These are phyloP conservation scores for Branchipolynoe longqiensis DNA, from an alignment of 2,888 invertebrate species.

Conservation along the genomic window DNA sequence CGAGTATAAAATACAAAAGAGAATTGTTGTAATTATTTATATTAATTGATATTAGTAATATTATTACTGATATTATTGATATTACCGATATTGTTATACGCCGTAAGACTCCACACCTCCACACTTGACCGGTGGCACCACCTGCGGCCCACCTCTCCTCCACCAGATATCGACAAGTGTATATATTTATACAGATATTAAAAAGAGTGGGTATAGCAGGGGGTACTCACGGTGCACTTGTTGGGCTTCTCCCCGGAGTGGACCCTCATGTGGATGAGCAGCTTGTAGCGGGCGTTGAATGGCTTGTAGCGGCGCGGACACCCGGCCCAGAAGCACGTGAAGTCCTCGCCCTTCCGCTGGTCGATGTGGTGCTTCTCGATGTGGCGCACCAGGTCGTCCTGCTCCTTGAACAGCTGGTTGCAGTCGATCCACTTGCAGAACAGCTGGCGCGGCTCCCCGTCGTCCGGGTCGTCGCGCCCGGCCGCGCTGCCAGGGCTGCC, in stretches of 20 bases:
- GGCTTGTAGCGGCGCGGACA: slow-evolving; percentile 80
- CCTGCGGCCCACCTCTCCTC: too few relatives aligned
- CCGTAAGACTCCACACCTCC: too few relatives aligned
- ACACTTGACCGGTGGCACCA: too few relatives aligned
- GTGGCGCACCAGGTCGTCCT: slow-evolving; percentile 80
- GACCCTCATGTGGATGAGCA: slow-evolving; percentile 81
- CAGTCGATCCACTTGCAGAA: slow-evolving; percentile 81
- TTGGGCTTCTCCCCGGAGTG: slow-evolving; percentile 82
- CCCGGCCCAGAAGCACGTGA: slow-evolving; percentile 81
- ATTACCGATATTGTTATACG: too few relatives aligned
- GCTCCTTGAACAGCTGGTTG: slow-evolving; percentile 76
- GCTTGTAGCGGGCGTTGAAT: slow-evolving; percentile 81
- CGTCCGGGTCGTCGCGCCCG: slow-evolving; percentile 66
- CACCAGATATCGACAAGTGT: too few relatives aligned
- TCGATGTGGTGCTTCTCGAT: slow-evolving; percentile 81
- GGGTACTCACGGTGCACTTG: slow-evolving; percentile 80
- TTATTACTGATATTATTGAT: too few relatives aligned
- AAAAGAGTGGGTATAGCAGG: not conserved
- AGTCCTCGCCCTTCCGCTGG: slow-evolving; percentile 81
- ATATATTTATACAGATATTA: not conserved
- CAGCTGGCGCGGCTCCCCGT: slow-evolving; percentile 69
- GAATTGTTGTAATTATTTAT: too few relatives aligned
- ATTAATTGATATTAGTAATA: too few relatives aligned
- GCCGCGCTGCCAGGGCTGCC: slow-evolving; percentile 19
- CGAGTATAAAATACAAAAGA: too few relatives aligned